These are phyloP conservation scores for Orestias chungarensis DNA, from an alignment of 2,797 vertebrate genomes.

Conservation along the genomic window DNA sequence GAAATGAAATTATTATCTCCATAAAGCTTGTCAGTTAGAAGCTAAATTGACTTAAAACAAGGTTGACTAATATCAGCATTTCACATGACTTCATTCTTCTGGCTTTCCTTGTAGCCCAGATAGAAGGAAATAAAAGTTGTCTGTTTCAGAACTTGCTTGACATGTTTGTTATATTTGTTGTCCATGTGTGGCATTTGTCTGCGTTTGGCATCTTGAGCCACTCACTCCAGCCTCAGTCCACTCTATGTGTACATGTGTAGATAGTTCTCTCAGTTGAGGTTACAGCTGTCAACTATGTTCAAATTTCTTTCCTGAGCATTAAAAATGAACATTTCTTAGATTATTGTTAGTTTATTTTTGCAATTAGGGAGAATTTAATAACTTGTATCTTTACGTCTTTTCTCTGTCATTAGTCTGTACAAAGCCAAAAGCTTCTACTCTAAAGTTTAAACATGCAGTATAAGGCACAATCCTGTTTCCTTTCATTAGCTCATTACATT, in stretches of 20 bases:
- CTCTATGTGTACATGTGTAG: background rate
- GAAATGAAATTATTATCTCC: background rate
- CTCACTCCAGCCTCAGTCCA: background rate
- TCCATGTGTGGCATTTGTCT: background rate
- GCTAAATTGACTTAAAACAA: background rate
- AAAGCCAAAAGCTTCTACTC: slow-evolving; percentile 23
- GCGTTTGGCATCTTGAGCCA: background rate
- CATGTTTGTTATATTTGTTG: background rate
- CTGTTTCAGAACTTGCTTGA: background rate
- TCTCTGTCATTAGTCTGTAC: slow-evolving; percentile 10
- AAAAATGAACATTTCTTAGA: background rate
- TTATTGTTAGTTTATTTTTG: background rate
- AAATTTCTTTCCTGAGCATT: background rate
- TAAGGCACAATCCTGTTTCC: slow-evolving; percentile 57
- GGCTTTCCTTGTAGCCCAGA: too few species aligned
- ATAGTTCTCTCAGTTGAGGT: background rate
- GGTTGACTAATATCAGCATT: background rate
- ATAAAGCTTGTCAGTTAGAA: background rate
- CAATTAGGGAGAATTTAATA: background rate
- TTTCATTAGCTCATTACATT: slow-evolving; percentile 72
- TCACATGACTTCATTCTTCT: background rate
- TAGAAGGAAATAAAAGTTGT: too few species aligned
- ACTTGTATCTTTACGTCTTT: slow-evolving; percentile 11
- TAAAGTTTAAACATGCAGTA: slow-evolving; percentile 48
- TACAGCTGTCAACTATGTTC: too few species aligned